Evolutionary conservation across 2,113 vertebrate genomes (phyloP), one percentile per base, ranked within the genome.

Genomic region (Aythya baeri): DNA sequence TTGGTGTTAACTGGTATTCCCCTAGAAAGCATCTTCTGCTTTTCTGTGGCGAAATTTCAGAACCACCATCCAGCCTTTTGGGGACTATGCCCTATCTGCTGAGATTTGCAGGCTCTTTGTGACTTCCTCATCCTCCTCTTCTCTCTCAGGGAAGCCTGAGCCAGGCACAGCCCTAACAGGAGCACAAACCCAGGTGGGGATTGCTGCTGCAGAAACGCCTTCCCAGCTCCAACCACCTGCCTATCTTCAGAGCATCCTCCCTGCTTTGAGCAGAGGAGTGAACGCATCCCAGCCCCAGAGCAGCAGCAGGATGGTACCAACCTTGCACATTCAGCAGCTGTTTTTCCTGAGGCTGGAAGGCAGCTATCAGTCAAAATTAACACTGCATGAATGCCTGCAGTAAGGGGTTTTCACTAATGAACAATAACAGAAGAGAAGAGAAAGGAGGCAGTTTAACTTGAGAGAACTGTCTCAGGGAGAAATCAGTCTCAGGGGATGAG

Each of bases 301-400:
- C 22, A 1, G 54, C 74, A 81, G 80, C 26, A 86, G 65, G 89
- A 50, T 54, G 68, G 32, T 18, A 68, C 74, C 65, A 44, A 52
- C 21, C 49, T 41, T 8, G 3, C 61, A 63, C 78, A 36, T 22
- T 61, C 86, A 89, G 88, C 88, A 94, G 73, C 63, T 95, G 86
- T 63, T 94, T 68, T 76, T 92, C 55, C 90, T 38, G 55, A 74
- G 90, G 83, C 75, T 92, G 87, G 86, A 65, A 94, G 71, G 71
- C 90, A 82, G 61, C 50, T 70, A 74, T 90, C 87, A 50, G 23
- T 85, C 83, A 88, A 78, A 88, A 88, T 73, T 66, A 82, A 66
- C 50, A 46, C 78, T 73, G 74, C 65, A 31, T 50, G 65, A 57
- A 49, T 1, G 79, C 59, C 79, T 66, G 49, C 7, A 1, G 27